Evolutionary conservation across 1,140 invertebrate species (phyloP).

Genomic region (Paracyclopina nana): DNA sequence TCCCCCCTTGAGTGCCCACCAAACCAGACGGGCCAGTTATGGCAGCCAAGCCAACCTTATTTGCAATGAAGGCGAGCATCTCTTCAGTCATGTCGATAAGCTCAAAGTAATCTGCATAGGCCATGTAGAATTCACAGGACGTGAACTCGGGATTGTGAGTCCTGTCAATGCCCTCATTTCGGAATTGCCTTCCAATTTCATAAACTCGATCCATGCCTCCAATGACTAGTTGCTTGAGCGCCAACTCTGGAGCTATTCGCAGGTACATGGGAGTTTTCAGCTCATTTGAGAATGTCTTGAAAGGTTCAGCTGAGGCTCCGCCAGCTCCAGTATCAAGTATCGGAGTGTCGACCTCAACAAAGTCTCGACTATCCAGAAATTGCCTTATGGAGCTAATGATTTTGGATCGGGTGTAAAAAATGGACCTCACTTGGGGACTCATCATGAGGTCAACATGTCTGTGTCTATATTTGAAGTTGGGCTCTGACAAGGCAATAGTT

Average conservation of each 20-base stretch:
- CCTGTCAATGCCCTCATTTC: conserved; percentile 17
- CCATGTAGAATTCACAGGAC: conserved; percentile 16
- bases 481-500: background rate
- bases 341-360: conserved; percentile 18
- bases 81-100: conserved; percentile 16
- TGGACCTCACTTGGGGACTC: background rate
- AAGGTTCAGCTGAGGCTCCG: conserved; percentile 16
- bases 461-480: background rate
- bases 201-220: conserved; percentile 18
- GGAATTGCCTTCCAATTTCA: conserved; percentile 18
- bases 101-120: conserved; percentile 17
- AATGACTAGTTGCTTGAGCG: conserved; percentile 17
- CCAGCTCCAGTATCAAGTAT: conserved; percentile 12
- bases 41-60: background rate
- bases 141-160: conserved; percentile 18
- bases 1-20: background rate
- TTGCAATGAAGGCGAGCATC: background rate
- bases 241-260: conserved; percentile 18
- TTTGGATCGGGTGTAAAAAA: conserved; percentile 1
- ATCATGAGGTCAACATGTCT: background rate
- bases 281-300: conserved; percentile 13
- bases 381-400: conserved; percentile 6
- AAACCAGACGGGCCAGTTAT: too few species aligned
- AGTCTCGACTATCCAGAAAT: conserved; percentile 10
- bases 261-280: conserved; percentile 16